Evolutionary conservation across 1,140 invertebrate species (phyloP).

Genomic region (Aphis gossypii): DNA sequence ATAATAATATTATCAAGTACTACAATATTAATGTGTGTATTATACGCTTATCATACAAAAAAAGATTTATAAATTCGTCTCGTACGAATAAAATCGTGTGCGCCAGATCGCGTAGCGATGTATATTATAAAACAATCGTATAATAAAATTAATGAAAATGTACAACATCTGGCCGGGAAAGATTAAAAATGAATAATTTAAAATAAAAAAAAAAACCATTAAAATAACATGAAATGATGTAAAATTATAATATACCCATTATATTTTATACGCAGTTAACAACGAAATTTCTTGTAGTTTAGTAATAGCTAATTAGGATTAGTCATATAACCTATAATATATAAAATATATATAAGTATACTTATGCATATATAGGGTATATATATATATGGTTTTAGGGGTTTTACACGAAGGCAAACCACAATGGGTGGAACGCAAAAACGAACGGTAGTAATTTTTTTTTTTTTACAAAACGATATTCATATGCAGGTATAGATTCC

Average conservation of each 20-base stretch:
- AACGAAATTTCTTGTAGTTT: no score
- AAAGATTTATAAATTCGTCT: not conserved
- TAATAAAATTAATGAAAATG: not conserved
- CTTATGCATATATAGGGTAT: no score
- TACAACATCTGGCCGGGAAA: not conserved
- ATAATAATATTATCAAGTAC: no score
- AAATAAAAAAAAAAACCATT: not conserved
- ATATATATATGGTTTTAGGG: not conserved
- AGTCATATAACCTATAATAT: not conserved
- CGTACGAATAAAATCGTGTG: not conserved
- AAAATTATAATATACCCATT: not conserved
- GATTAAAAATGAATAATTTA: not conserved
- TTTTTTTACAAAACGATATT: not conserved
- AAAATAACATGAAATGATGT: not conserved
- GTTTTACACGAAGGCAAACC: not conserved
- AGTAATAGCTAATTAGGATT: not conserved
- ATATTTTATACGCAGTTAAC: not conserved
- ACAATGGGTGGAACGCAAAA: not conserved
- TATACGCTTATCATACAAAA: no score
- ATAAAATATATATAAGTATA: no score
- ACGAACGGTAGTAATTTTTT: not conserved
- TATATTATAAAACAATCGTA: no score
- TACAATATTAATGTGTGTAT: no score
- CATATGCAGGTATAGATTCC: no score
- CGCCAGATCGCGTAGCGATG: not conserved